Base-by-base conservation (phyloP, 1,140 invertebrate genomes). In the Drosophila orosa region DNA sequence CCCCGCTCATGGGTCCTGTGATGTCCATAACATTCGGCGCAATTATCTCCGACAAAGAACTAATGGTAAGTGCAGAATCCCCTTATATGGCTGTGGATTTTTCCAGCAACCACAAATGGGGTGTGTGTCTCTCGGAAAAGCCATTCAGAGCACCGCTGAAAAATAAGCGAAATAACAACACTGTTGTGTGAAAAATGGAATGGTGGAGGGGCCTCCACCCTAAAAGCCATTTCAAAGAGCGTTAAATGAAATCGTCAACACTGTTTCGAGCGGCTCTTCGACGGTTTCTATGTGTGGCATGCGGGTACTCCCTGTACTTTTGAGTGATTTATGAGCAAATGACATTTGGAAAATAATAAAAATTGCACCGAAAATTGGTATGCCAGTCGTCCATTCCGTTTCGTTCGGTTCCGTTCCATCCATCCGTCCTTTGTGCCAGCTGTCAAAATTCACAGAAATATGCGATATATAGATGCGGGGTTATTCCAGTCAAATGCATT, bases 1-100 rank as follows among this genome's bases (percentile, higher is more conserved):
- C 96, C 2, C 97, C 97, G 0, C 93, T 97, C 4, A 98, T 97
- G 96, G 96, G 96, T 39, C 96, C 96, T 0, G 96, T 97, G 10
- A 96, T 97, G 94, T 96, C 96, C 10, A 94, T 96, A 37, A 97
- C 96, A 29, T 97, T 97, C 91, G 96, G 96, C 5, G 94, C 94
- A 24, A 95, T 96, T 52, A 96, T 98, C 83, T 93, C 95, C 13
- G 96, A 98, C 86, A 92, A 93, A 71, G 92, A 92, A 73, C 91
- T 94, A 80, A 82, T 92, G 77, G 91, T 92, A 77, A 92, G 91
- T 91, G 81, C 52, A 35, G 74, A 35, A 25, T 67, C 40, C 61
- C 57, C 61, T 47, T 48, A 48, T 48, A 61, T 58, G 69, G 42
- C 25, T 74, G 63, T 55, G 62, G 57, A 72, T 25, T 61, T 48